Evolutionary conservation across 1,140 invertebrate genomes (phyloP), one percentile per base, ranked within the genome.

Genomic region (Trichonephila clavipes): DNA sequence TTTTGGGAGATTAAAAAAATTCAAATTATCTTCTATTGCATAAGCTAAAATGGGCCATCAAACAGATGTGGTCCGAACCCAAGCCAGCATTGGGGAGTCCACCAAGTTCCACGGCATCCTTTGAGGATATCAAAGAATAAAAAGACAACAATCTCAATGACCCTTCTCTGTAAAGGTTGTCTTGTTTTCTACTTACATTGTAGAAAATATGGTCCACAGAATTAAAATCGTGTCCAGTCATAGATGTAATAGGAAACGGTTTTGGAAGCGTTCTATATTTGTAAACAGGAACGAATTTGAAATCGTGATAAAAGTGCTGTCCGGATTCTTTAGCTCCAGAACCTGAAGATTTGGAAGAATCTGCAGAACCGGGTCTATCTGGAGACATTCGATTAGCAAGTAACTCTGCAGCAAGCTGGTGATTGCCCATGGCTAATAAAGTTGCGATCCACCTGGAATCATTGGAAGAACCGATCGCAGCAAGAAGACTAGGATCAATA

Each of bases 21-120:
- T 14, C 2, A 69, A 77, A 34, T 19, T 77, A 77, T 77, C 16
- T 10, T 34, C 28, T 14, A 28, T 24, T 5, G 16, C 69, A 18
- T 12, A 85, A 10, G 28, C n/a, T 72, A 87, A 95, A 95, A 51
- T 94, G 94, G 0, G 95, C 94, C 24, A 51, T 91, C 18, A 95
- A 81, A 14, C 94, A 88, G 10, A 95, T 72, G 58, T 95, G 95
- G 77, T 95, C 95, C 0, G 95, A 95, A 16, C 94, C 94, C 18
- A 95, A 51, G 18, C 40, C 86, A 8, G 94, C 91, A 85, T 95
- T 95, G 34, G 95, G 95, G n/a, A 95, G 51, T 18, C 89, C 89
- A 21, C 94, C 94, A 12, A 95, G 85, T 18, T 77, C 69, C 1
- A 61, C 44, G 1, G 94, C 34, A 24, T 94, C 89, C 3, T 93